Base-by-base conservation (phyloP, 2,797 vertebrate species). In the Acanthurus leucopareius region DNA sequence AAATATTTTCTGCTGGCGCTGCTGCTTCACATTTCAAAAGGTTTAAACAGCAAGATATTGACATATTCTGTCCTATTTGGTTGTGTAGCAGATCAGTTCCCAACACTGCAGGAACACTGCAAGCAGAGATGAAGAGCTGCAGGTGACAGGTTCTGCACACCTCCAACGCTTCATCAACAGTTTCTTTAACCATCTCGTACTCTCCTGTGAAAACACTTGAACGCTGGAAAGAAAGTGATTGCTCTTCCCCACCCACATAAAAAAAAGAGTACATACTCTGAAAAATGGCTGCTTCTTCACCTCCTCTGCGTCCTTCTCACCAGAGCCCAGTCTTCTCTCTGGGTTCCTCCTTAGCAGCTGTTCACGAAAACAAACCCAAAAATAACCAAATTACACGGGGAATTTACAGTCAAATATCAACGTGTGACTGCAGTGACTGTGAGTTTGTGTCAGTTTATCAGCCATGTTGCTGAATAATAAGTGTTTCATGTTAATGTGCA, bases 261-360 rank as follows among this genome's bases (percentile, higher is more conserved):
- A 35, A 35, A 48, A 5, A 58, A 63, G 32, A 11, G 38, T 10
- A 83, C 90, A 89, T 74, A 97, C 97, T 96, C 95, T 95, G 89
- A 97, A 98, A 87, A 98, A 98, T 3, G 97, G 96, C 91, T 98
- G 97, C 79, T 97, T 97, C 87, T 97, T 98, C 69, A 98, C 96
- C 72, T 98, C 97, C 59, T 98, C 97, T 10, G 97, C 97, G 8
- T 97, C 97, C n/a, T 96, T 96, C 77, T 97, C 97, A 14, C 96
- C 94, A 63, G 97, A 97, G 5, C 97, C 97, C 83, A 98, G 74
- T 65, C 97, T 94, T 49, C 97, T 94, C 59, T 97, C 97, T 0
- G 97, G 97, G 79, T 97, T 97, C 80, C 96, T 95, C 61, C 96
- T 93, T 69, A 97, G 80, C 54, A 97, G 89, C 97, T 97, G 85